Evolutionary conservation across 2,113 vertebrate species (phyloP).

Genomic region (Oryzias curvinotus): DNA sequence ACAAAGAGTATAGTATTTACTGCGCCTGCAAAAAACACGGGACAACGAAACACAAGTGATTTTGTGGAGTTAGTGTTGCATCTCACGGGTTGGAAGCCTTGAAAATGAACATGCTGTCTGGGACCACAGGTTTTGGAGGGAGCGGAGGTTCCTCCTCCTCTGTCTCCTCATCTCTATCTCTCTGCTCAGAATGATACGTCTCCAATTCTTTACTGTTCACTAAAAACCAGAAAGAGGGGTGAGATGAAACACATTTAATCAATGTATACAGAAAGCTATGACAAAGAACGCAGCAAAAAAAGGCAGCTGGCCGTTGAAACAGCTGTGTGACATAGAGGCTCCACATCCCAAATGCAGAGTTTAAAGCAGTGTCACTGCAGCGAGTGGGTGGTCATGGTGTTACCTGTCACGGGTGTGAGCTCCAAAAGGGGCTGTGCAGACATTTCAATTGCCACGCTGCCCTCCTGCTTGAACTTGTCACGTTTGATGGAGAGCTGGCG

Average conservation of each 20-base stretch:
- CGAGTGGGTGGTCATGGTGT: not conserved
- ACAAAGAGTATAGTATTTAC: slow-evolving; percentile 7
- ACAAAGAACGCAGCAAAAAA: slow-evolving; percentile 24
- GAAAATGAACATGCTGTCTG: slow-evolving; percentile 99
- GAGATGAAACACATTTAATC: slow-evolving; percentile 13
- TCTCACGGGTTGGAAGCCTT: slow-evolving; percentile 97
- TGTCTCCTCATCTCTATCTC: slow-evolving; percentile 48
- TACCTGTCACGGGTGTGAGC: slow-evolving; percentile 78
- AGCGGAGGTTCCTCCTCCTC: slow-evolving; percentile 73
- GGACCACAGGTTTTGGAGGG: slow-evolving; percentile 82
- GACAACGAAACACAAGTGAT: not conserved
- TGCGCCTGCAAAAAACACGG: not conserved
- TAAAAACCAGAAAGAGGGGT: slow-evolving; percentile 38
- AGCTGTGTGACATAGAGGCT: slow-evolving; percentile 18
- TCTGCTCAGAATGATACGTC: slow-evolving; percentile 55
- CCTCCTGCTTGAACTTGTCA: slow-evolving; percentile 50
- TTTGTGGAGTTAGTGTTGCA: not conserved
- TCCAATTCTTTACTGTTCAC: slow-evolving; percentile 78
- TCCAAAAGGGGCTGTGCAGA: slow-evolving; percentile 76
- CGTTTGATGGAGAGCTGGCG: slow-evolving; percentile 65
- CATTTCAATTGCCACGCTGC: slow-evolving; percentile 73
- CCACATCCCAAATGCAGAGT: slow-evolving; percentile 8
- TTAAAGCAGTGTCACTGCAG: slow-evolving; percentile 18
- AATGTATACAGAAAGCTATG: slow-evolving; percentile 13
- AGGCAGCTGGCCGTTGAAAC: slow-evolving; percentile 15